Conservation (phyloP, 2,888 invertebrate species). For the Lasius platythorax region DNA sequence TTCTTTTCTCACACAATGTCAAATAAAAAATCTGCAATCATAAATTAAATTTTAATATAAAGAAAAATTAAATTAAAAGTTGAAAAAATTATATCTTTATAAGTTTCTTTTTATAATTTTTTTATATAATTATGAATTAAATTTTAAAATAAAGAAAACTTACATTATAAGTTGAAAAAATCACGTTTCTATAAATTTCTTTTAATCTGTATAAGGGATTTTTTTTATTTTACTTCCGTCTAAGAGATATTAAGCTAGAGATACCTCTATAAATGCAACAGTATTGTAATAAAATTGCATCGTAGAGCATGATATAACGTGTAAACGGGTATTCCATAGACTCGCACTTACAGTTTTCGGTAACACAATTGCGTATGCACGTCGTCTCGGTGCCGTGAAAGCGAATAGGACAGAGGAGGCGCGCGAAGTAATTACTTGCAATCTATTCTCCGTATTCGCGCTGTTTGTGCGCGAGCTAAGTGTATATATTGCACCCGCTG, state of each 20-base stretch:
- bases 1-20: too few relatives aligned
- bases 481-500: constrained; percentile 54
- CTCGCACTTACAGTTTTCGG: constrained; percentile 14
- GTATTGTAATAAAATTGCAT: constrained; percentile 27
- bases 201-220: not conserved
- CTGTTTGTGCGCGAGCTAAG: constrained; percentile 28
- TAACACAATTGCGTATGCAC: constrained; percentile 35
- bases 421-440: constrained; percentile 52
- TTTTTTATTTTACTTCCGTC: not conserved
- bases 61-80: too few relatives aligned
- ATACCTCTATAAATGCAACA: not conserved
- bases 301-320: not conserved
- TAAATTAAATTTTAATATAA: too few relatives aligned
- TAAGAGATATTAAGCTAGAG: not conserved
- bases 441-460: constrained; percentile 41
- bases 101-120: not conserved
- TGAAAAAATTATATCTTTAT: not conserved
- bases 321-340: not conserved
- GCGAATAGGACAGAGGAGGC: not conserved
- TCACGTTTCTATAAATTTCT: not conserved
- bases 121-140: too few relatives aligned
- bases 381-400: constrained; percentile 25
- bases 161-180: too few relatives aligned
- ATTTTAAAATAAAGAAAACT: too few relatives aligned
- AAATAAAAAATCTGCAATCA: too few relatives aligned